phyloP scores from a whole-genome alignment of 2,113 vertebrate species.

The Malurus alboscapulatus region DNA sequence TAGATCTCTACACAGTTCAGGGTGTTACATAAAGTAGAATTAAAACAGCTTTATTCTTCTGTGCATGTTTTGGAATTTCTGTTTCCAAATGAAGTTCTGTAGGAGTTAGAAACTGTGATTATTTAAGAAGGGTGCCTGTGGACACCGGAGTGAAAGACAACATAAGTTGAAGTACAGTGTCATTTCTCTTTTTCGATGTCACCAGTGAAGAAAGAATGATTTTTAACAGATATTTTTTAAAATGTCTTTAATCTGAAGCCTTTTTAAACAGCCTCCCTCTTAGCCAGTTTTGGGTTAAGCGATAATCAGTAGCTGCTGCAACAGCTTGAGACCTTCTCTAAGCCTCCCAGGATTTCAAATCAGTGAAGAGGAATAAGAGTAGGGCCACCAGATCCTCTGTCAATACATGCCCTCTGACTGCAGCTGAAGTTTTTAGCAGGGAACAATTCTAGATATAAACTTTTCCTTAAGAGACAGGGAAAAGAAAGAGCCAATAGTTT shows the following conservation, averaged over 20 bases:
- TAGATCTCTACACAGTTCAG: neutral
- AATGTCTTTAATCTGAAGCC: neutral
- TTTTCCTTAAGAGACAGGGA: neutral
- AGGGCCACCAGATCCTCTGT: neutral
- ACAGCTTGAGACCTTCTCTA: neutral
- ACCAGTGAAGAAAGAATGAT: neutral
- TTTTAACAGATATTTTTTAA: neutral
- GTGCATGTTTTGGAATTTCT: neutral
- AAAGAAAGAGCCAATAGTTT: neutral
- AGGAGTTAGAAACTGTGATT: neutral
- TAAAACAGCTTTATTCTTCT: neutral
- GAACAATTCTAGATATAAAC: neutral
- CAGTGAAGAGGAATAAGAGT: neutral
- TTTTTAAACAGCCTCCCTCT: neutral
- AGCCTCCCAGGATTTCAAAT: neutral
- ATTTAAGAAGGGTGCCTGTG: neutral
- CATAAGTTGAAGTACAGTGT: fast-evolving
- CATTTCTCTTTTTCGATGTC: neutral
- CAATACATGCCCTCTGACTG: neutral
- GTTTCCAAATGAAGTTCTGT: neutral
- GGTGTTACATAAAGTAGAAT: neutral
- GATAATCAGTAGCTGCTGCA: neutral
- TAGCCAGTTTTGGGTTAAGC: neutral
- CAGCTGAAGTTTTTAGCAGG: neutral
- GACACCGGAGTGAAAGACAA: neutral